A percentile compares a stretch with the other conserved stretches of the same genome.
Evolutionary conservation across 2,113 vertebrate genomes (phyloP).

Genomic region (Odontesthes bonariensis): DNA sequence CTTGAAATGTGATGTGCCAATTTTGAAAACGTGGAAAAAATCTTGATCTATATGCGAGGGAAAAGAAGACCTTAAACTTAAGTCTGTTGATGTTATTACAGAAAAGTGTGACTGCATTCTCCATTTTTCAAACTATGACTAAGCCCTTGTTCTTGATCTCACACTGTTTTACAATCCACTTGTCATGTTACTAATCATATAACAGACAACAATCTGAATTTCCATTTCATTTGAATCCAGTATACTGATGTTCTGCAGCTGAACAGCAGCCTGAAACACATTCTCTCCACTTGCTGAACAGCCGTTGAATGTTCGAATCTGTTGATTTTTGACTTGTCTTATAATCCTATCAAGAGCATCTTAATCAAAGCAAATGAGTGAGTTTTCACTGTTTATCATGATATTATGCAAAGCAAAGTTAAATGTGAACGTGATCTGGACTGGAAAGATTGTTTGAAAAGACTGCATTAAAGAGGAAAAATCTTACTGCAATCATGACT

Average conservation of each 20-base stretch:
- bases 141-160: neutral
- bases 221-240: neutral
- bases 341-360: neutral
- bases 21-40: constrained; percentile 22
- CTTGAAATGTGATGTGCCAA: constrained; percentile 67
- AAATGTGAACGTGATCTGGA: constrained; percentile 59
- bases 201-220: neutral
- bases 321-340: constrained; percentile 20
- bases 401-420: constrained; percentile 64
- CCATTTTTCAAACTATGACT: constrained; percentile 11
- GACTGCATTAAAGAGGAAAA: constrained; percentile 69
- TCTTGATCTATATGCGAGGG: no score
- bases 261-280: constrained; percentile 4
- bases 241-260: constrained; percentile 1
- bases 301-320: constrained; percentile 23
- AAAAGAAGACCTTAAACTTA: no score
- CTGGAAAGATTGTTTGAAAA: constrained; percentile 71
- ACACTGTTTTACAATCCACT: neutral
- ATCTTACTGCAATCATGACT: constrained; percentile 36
- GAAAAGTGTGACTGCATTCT: constrained; percentile 2
- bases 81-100: no score
- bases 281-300: constrained; percentile 3
- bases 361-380: constrained; percentile 41
- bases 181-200: neutral
- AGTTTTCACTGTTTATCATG: constrained; percentile 50